phyloP scores from a whole-genome alignment of 92 coral and sea anemone genomes.

The Blastomussa wellsi region DNA sequence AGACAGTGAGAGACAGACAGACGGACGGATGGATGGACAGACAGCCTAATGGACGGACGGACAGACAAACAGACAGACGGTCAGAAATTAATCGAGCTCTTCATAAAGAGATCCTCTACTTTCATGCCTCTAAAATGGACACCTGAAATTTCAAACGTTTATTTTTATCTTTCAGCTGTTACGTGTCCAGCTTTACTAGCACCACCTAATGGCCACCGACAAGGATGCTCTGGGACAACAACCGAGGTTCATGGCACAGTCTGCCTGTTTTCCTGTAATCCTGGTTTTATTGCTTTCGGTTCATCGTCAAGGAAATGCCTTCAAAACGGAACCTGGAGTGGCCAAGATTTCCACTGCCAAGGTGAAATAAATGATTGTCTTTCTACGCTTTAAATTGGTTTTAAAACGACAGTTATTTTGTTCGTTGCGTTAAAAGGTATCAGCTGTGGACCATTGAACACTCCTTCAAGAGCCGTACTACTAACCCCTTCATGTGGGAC shows the following conservation, averaged over 20 bases:
- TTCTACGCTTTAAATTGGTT: neutral
- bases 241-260: conserved; percentile 19
- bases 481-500: conserved; percentile 3
- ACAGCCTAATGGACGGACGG: neutral
- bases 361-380: neutral
- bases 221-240: conserved; percentile 35
- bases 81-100: neutral
- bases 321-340: conserved; percentile 56
- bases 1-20: too few relatives aligned
- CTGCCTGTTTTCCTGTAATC: conserved; percentile 47
- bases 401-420: neutral
- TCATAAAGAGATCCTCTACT: neutral
- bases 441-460: conserved; percentile 1
- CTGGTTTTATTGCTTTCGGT: conserved; percentile 12
- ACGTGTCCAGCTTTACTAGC: conserved; percentile 17
- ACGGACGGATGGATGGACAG: too few relatives aligned
- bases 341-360: conserved; percentile 21
- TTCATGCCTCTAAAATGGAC: neutral
- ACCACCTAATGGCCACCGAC: conserved; percentile 46
- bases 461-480: neutral
- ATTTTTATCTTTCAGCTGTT: neutral
- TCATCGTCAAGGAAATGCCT: conserved; percentile 39
- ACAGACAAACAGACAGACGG: too few relatives aligned
- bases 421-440: neutral
- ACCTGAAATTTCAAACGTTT: neutral